Conservation (phyloP, 2,113 vertebrate species). For the Esox niger region DNA sequence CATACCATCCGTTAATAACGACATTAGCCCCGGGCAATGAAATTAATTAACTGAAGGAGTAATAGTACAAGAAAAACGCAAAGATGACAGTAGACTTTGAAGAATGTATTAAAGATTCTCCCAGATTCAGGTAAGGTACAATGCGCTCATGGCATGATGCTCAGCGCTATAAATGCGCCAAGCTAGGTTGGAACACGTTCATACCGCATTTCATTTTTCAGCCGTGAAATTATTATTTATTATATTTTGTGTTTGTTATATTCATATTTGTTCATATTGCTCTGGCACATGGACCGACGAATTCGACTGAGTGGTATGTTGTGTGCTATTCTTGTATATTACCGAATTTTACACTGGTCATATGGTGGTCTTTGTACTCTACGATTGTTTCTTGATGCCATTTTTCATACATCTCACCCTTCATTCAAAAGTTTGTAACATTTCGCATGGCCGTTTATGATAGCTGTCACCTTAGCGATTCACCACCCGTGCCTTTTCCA, state of each 20-base stretch:
- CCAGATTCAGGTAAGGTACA: conserved; percentile 85
- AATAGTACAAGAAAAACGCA: conserved; percentile 61
- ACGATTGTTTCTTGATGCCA: too few species aligned
- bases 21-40: conserved; percentile 62
- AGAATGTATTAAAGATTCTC: conserved; percentile 94
- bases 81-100: conserved; percentile 95
- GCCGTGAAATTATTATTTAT: neutral
- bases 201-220: conserved; percentile 31
- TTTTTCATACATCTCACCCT: too few species aligned
- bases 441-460: neutral
- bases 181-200: conserved; percentile 55
- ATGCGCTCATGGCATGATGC: neutral
- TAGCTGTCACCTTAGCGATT: neutral
- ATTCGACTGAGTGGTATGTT: neutral
- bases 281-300: neutral
- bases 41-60: conserved; percentile 52
- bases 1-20: conserved; percentile 39
- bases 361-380: too few species aligned
- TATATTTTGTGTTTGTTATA: neutral
- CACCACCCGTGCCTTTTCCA: neutral
- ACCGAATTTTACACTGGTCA: too few species aligned
- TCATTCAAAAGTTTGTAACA: too few species aligned
- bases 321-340: too few species aligned
- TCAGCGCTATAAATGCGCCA: conserved; percentile 42
- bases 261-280: neutral